Base-by-base conservation (phyloP, 1,140 invertebrate genomes). In the Ruditapes philippinarum region DNA sequence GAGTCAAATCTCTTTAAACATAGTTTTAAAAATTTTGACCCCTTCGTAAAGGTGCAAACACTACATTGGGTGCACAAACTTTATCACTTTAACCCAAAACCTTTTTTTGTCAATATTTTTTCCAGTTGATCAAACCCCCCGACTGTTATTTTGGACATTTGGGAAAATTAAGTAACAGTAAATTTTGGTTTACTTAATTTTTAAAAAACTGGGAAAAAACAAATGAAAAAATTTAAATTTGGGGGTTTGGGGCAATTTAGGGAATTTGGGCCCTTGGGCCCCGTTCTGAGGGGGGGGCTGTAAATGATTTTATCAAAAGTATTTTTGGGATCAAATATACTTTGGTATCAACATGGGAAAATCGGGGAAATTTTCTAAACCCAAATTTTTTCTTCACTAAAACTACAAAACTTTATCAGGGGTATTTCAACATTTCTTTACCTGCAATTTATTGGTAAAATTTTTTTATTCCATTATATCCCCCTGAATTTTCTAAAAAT, bases 131-230 rank as follows among this genome's bases (percentile, higher is more conserved):
- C 28, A n/a, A n/a, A 31, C 22, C 74, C 49, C n/a, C n/a, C n/a
- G n/a, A n/a, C 28, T 78, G 74, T 2, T 70, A 62, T 78, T 73
- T 73, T 73, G 68, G 68, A 73, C 14, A 73, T 73, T 38, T 73
- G 68, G n/a, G n/a, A n/a, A n/a, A 49, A 36, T 33, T 45, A 19
- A 33, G 74, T 78, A 28, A 70, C 65, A 17, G 9, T 70, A 70
- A 70, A 3, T 38, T 54, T n/a, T n/a, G n/a, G 54, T 19, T 49
- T 51, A 78, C 74, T 57, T 51, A 78, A 51, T n/a, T n/a, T 78
- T 78, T 78, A 78, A 78, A 78, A 45, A 45, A 78, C 74, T 78
- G 74, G n/a, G n/a, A n/a, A n/a, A 78, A 78, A 78, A 57, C 74
- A 78, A 40, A 78, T 78, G 74, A 78, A 22, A 33, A 78, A 78